These are phyloP conservation scores for Amblyraja radiata DNA, from an alignment of 2,797 vertebrate species.

Conservation along the genomic window DNA sequence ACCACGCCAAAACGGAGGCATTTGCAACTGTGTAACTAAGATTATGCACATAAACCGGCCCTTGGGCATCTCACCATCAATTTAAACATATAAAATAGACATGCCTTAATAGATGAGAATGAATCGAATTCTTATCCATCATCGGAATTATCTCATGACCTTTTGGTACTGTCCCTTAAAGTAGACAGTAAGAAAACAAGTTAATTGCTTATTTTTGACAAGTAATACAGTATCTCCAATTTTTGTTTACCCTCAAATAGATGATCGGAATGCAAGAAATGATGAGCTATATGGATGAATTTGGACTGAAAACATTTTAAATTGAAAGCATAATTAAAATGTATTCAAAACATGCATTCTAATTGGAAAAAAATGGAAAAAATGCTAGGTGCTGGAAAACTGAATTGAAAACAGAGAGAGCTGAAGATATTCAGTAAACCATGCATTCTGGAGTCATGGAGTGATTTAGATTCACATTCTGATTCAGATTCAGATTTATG, in stretches of 20 bases:
- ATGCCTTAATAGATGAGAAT: neutral
- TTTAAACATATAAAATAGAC: too few species aligned
- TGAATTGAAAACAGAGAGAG: too few species aligned
- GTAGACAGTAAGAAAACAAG: neutral
- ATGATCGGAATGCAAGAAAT: neutral
- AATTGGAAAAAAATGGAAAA: too few species aligned
- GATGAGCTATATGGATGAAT: neutral
- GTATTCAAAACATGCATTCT: too few species aligned
- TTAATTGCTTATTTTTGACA: neutral
- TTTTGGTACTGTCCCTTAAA: neutral
- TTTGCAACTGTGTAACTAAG: neutral
- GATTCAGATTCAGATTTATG: too few species aligned
- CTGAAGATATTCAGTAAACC: too few species aligned
- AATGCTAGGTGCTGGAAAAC: too few species aligned
- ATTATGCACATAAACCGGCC: neutral
- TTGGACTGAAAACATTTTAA: neutral
- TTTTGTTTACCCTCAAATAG: neutral
- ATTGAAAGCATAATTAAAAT: too few species aligned
- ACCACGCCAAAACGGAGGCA: neutral
- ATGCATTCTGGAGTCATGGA: too few species aligned
- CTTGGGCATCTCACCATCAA: too few species aligned
- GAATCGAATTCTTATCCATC: neutral
- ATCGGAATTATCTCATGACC: neutral
- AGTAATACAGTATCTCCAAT: neutral
- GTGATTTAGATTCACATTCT: too few species aligned